A percentile compares a stretch with the other conserved stretches of the same genome.
These are phyloP conservation scores for Cyphomyrus discorhynchus DNA, from an alignment of 2,113 vertebrate species.

Conservation along the genomic window DNA sequence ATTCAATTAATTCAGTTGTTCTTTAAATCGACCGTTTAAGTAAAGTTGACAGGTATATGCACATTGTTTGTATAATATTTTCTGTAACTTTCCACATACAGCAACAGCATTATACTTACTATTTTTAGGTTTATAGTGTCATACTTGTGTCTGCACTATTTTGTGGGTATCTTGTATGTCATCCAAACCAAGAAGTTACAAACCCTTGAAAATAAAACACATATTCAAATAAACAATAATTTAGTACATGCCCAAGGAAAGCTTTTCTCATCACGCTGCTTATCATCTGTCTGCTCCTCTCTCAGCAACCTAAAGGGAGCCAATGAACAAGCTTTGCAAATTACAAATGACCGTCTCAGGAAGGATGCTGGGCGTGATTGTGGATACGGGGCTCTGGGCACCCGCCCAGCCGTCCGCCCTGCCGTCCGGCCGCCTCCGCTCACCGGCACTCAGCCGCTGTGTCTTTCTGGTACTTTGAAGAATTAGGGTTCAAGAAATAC, in stretches of 20 bases:
- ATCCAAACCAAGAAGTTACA: background rate
- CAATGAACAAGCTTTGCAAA: background rate
- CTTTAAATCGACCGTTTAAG: background rate
- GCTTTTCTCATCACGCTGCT: background rate
- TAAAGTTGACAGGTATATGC: background rate
- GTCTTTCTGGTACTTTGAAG: conserved; percentile 34
- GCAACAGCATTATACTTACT: background rate
- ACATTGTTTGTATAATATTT: background rate
- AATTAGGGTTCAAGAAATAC: conserved; percentile 35
- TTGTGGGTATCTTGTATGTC: background rate
- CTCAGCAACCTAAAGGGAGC: background rate
- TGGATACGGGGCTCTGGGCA: background rate
- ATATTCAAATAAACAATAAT: background rate
- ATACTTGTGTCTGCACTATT: background rate
- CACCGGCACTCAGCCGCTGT: conserved; percentile 27
- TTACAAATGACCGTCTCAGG: background rate
- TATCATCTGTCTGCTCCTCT: background rate
- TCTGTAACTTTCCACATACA: background rate
- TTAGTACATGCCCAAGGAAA: background rate
- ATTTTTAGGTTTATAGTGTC: background rate
- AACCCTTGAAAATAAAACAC: background rate
- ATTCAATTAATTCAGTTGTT: background rate
- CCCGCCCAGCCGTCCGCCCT: too few species aligned
- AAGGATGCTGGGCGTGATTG: background rate
- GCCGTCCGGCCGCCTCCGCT: background rate